phyloP scores from a whole-genome alignment of 2,113 vertebrate species.

The Thamnophis sirtalis region DNA sequence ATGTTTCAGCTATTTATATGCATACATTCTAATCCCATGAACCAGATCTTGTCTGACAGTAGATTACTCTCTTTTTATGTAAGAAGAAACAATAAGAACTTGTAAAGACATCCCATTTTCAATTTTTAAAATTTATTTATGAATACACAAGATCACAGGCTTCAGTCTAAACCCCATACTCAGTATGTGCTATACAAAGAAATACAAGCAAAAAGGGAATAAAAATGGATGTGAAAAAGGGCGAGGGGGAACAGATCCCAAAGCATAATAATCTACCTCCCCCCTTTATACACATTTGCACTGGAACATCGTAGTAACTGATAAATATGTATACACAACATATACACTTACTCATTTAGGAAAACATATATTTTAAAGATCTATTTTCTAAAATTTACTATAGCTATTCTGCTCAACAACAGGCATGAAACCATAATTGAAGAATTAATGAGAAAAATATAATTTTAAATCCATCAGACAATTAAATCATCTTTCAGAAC shows the following conservation, averaged over 20 bases:
- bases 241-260: neutral
- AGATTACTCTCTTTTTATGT: neutral
- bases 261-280: neutral
- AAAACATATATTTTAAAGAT: neutral
- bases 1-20: neutral
- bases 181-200: neutral
- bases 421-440: constrained; percentile 18
- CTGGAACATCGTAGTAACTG: neutral
- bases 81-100: neutral
- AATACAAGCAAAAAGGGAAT: neutral
- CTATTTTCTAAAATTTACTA: constrained; percentile 13
- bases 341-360: neutral
- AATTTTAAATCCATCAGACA: constrained; percentile 23
- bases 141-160: neutral
- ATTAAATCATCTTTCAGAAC: constrained; percentile 20
- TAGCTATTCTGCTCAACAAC: constrained; percentile 23
- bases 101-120: neutral
- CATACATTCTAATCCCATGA: neutral
- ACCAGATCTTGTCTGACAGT: neutral
- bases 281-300: neutral
- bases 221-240: neutral
- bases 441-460: constrained; percentile 38
- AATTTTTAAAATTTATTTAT: neutral
- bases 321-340: neutral
- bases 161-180: neutral